Conservation (phyloP, 2,888 invertebrate species). For the Eulithis testata region DNA sequence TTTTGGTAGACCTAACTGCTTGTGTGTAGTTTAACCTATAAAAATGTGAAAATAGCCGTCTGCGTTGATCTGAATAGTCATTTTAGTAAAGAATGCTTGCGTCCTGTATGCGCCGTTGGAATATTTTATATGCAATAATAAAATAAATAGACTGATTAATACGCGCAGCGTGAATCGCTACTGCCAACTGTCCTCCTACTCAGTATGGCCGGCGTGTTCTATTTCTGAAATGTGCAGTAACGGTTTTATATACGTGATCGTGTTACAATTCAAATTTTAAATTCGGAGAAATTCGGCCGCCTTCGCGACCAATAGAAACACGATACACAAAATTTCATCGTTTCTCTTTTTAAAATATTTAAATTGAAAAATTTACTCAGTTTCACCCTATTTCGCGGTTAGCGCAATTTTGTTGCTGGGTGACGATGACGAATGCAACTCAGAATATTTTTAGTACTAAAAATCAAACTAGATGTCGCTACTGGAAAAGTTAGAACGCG, state of each 20-base stretch:
- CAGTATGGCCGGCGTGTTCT: constrained; percentile 82
- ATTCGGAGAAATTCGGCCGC: constrained; percentile 79
- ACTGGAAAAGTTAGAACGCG: constrained; percentile 49
- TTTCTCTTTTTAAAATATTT: constrained; percentile 77
- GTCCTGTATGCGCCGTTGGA: constrained; percentile 58
- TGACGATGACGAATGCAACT: constrained; percentile 19
- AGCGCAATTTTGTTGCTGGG: constrained; percentile 5
- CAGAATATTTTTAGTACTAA: constrained; percentile 14
- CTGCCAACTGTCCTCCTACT: constrained; percentile 69
- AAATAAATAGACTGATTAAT: constrained; percentile 80
- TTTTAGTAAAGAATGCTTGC: constrained; percentile 63
- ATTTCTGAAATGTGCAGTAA: constrained; percentile 84
- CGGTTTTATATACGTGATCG: constrained; percentile 79
- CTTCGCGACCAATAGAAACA: constrained; percentile 58
- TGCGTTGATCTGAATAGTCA: constrained; percentile 54
- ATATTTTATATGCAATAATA: constrained; percentile 77
- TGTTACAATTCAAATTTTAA: constrained; percentile 77
- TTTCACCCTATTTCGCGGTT: constrained; percentile 43
- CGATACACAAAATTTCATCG: constrained; percentile 58
- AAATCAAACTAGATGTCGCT: constrained; percentile 59
- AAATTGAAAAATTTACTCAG: constrained; percentile 55
- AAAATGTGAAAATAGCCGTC: constrained; percentile 40
- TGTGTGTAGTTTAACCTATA: constrained; percentile 25
- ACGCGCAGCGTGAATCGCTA: constrained; percentile 75
- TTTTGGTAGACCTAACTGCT: too few species aligned